Evolutionary conservation across 2,797 vertebrate species (phyloP), one percentile per base, ranked within the genome.

Genomic region (Silurus aristotelis): DNA sequence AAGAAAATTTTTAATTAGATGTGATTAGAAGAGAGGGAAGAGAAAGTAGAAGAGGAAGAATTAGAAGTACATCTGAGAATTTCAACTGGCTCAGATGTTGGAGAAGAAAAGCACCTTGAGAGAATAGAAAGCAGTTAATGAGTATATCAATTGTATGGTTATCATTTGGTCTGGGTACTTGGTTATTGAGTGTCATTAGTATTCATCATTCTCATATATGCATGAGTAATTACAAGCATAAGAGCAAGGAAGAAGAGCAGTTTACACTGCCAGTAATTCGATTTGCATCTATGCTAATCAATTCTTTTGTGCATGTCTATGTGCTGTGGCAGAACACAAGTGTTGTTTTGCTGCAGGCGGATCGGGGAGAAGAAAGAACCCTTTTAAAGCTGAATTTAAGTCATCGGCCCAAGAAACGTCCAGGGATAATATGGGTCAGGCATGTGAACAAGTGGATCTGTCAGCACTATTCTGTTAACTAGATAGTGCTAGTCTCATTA

Each of bases 201-300:
- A 95, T 95, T 95, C 95, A 96, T 95, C 94, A 95, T 93, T 94
- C 92, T 92, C 92, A 90, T 94, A 94, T 94, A 94, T 95, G 92
- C 94, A 91, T 93, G 91, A 94, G 95, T 95, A 95, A 96, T 95
- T 96, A 95, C 94, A 95, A 94, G 92, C 93, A 91, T 93, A 93
- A 94, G 93, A 94, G 94, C 94, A 95, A 91, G 91, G 91, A 96
- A 93, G 92, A 95, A 95, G 93, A 92, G 92, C 93, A 94, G 94
- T 95, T 95, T 95, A 96, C 95, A 95, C 93, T 95, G 94, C 93
- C 93, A 93, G 93, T 95, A 95, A 96, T 95, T 95, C 95, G 95
- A 96, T 96, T 95, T 95, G 94, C 95, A 96, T 96, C 95, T 96
- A 95, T 93, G 95, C 95, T 96, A 95, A 95, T 96, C 95, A 95